Base-by-base conservation (phyloP, 2,113 vertebrate species). In the Dryoscopus gambensis region DNA sequence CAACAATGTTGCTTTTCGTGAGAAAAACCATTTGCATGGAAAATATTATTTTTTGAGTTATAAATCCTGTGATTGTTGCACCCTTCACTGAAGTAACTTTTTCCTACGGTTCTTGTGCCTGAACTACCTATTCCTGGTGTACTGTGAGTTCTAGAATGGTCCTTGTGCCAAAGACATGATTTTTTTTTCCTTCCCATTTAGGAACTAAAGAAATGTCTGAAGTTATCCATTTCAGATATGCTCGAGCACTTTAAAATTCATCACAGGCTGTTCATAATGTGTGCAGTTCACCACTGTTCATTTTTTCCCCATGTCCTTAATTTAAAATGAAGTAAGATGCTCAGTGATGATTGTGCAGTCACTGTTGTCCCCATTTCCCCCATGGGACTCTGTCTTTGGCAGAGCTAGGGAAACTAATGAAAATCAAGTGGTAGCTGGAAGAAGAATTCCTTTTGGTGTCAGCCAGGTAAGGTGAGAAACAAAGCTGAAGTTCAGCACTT, bases 281-380 rank as follows among this genome's bases (percentile, higher is more conserved):
- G 47, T 63, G 20, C 25, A 37, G 56, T 49, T 78, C 15, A 50
- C 13, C 25, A 22, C 11, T 50, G 17, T 42, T 59, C 35, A 6
- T 67, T 57, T 25, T 70, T 81, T 50, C 13, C 16, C 30, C 35
- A 9, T 8, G 13, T 79, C 62, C 7, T 82, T 31, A 40, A 68
- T 56, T 84, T 65, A 84, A 85, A 89, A 60, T 87, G 6, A 79
- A 33, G 24, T 11, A 39, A 87, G 50, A 57, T 49, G 15, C 24
- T 81, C 14, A 12, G 33, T 30, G 44, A 33, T 76, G 16, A 47
- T 5, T 39, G 24, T 55, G 40, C 11, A 28, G 25, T 67, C 21
- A 4, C 71, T 0, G 0, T 27, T 6, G 6, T 35, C 6, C 33
- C 31, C 14, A 20, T 40, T 65, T 65, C 23, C 28, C 12, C n/a